Percentiles rank a stretch among this genome's conserved stretches.
phyloP scores from a whole-genome alignment of 2,797 vertebrate species.

The Tangara arthus region DNA sequence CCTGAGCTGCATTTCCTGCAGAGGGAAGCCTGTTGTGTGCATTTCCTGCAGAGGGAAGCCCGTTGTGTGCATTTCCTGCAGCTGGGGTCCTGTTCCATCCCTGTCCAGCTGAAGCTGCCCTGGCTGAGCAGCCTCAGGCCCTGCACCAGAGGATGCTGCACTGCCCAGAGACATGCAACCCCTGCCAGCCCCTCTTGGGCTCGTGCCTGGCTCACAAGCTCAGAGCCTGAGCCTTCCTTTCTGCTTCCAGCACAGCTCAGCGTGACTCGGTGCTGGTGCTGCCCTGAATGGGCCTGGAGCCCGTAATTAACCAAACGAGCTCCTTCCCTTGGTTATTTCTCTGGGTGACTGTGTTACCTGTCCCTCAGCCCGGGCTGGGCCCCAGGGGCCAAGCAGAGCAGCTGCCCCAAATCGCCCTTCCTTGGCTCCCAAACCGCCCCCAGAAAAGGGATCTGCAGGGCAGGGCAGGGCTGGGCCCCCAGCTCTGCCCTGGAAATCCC shows the following conservation, averaged over 20 bases:
- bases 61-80: too few species aligned
- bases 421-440: background rate
- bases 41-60: too few species aligned
- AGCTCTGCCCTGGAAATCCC: background rate
- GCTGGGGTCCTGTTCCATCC: background rate
- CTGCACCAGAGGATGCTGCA: background rate
- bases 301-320: background rate
- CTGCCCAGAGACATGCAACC: background rate
- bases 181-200: background rate
- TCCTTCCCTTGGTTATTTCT: background rate
- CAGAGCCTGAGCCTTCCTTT: background rate
- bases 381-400: background rate
- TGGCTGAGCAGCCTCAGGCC: background rate
- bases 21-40: too few species aligned
- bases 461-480: background rate
- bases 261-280: background rate
- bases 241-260: background rate
- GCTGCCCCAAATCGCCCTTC: background rate
- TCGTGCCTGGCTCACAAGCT: background rate
- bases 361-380: background rate
- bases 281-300: background rate
- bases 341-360: rapidly evolving
- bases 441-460: background rate
- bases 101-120: background rate
- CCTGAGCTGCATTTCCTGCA: too few species aligned